Evolutionary conservation across 1,140 invertebrate genomes (phyloP), one percentile per base, ranked within the genome.

Genomic region (Idris sp.): DNA sequence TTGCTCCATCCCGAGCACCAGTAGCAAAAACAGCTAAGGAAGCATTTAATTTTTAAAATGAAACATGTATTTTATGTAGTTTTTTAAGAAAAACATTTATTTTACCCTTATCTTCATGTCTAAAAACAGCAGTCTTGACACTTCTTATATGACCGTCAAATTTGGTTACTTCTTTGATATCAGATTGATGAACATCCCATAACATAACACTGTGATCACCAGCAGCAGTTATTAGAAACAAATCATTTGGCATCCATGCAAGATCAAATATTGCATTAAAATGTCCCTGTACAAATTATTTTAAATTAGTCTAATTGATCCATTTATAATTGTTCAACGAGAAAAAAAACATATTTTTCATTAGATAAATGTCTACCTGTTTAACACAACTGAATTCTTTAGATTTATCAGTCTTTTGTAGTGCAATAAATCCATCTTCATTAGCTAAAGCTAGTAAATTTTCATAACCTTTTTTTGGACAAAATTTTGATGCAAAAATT

Each of bases 221-320:
- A 44, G 95, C 95, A 1, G 91, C 95, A 35, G 94, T 95, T 2
- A 97, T 90, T 25, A 97, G 88, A 73, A 92, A 92, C 83, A 92
- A 89, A 64, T 93, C 89, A 0, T 89, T 87, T 3, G 92, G 91
- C 84, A 93, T 91, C 95, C 96, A 97, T 4, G 93, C 91, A 33
- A 97, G 77, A 84, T 97, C 96, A 86, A 96, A 97, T 10, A 97
- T 93, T 9, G 95, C 95, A 90, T 97, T 97, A 69, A 90, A 89
- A 83, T 97, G 96, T 33, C 93, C 94, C 79, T 92, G 18, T 26
- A 31, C 18, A 18, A 46, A 40, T n/a, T n/a, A n/a, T n/a, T n/a
- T n/a, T n/a, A 14, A 44, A 44, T 14, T 1, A 28, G 15, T 22
- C 14, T 14, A 44, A 28, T 14, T 43, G n/a, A n/a, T n/a, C n/a